phyloP scores from a whole-genome alignment of 2,888 invertebrate species.

The Clostera curtula region DNA sequence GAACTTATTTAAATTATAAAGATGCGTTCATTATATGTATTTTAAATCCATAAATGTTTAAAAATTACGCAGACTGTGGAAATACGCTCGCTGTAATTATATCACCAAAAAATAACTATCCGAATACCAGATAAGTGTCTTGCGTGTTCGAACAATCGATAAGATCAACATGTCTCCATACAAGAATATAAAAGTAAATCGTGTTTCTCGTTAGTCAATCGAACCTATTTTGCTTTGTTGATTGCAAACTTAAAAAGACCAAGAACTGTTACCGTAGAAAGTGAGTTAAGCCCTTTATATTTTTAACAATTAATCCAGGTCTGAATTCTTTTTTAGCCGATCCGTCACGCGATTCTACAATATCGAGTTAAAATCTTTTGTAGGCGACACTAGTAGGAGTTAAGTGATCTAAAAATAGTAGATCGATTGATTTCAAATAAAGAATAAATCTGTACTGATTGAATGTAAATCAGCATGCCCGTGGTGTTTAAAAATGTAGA shows the following conservation, averaged over 20 bases:
- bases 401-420: conserved; percentile 1
- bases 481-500: too few species aligned
- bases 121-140: conserved; percentile 12
- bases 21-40: too few species aligned
- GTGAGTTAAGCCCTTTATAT: too few species aligned
- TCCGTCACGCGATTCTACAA: conserved; percentile 17
- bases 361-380: conserved; percentile 15
- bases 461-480: neutral
- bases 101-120: conserved; percentile 3
- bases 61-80: too few species aligned
- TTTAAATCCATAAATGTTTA: too few species aligned
- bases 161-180: conserved; percentile 18
- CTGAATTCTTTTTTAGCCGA: conserved; percentile 4
- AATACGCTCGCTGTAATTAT: too few species aligned
- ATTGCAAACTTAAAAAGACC: too few species aligned
- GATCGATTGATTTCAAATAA: neutral
- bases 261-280: too few species aligned
- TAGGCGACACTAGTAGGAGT: conserved; percentile 15
- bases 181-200: conserved; percentile 1
- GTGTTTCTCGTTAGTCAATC: too few species aligned
- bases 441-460: neutral
- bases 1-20: too few species aligned
- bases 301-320: conserved; percentile 2
- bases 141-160: conserved; percentile 23
- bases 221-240: too few species aligned